phyloP scores from a whole-genome alignment of 2,113 vertebrate genomes.

The Zosterops hypoxanthus region DNA sequence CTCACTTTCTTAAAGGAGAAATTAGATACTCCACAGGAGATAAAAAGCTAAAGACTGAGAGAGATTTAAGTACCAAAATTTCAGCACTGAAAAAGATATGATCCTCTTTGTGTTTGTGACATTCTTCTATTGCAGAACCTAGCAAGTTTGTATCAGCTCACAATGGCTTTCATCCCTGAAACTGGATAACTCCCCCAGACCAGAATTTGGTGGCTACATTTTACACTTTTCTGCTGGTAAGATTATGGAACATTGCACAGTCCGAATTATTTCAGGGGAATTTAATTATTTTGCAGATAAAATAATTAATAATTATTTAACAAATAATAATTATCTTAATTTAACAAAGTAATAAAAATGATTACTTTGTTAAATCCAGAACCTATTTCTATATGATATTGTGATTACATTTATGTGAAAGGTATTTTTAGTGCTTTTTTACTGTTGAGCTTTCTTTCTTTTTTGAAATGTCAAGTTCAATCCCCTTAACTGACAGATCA shows the following conservation, averaged over 20 bases:
- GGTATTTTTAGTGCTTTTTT: background rate
- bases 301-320: too few relatives aligned
- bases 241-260: background rate
- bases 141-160: fast-evolving
- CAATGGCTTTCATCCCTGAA: background rate
- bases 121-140: background rate
- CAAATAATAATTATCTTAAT: too few relatives aligned
- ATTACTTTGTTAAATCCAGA: background rate
- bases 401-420: background rate
- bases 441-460: background rate
- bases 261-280: background rate
- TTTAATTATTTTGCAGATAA: background rate
- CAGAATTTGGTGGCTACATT: background rate
- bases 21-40: background rate
- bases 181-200: background rate
- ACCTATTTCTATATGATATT: background rate
- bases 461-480: background rate
- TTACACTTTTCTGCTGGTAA: background rate
- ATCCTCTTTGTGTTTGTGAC: background rate
- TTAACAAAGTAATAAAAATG: too few relatives aligned
- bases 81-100: background rate
- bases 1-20: background rate
- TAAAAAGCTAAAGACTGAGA: background rate
- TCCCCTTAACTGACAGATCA: background rate
- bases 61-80: background rate